A percentile compares a stretch with the other conserved stretches of the same genome.
phyloP scores from a whole-genome alignment of 2,888 invertebrate species.

The Yponomeuta cagnagella region DNA sequence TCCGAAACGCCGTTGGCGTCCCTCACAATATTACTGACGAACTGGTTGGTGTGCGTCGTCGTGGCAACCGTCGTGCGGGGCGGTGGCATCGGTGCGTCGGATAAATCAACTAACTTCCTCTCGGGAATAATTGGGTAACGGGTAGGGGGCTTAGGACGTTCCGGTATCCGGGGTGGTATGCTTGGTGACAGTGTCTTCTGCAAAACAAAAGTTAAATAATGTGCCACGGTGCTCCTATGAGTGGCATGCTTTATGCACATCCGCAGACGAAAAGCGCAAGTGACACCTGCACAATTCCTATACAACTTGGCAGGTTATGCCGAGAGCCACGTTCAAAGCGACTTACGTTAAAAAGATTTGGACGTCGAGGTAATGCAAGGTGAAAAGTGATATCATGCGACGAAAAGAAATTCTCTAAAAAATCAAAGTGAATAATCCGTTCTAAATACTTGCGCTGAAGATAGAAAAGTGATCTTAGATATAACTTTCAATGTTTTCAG shows the following conservation, averaged over 20 bases:
- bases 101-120: slow-evolving; percentile 59
- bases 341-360: not conserved
- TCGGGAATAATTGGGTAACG: slow-evolving; percentile 67
- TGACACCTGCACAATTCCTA: not conserved
- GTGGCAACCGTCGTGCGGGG: slow-evolving; percentile 46
- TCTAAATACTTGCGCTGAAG: not conserved
- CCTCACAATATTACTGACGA: slow-evolving; percentile 62
- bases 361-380: not conserved
- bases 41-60: slow-evolving; percentile 38
- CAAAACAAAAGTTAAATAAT: slow-evolving; percentile 64
- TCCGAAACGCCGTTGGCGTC: slow-evolving; percentile 41
- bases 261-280: not conserved
- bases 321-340: not conserved
- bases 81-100: slow-evolving; percentile 62
- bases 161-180: slow-evolving; percentile 65
- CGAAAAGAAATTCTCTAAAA: not conserved
- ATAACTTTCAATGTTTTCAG: slow-evolving; percentile 1
- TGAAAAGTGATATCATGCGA: not conserved
- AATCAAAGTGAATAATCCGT: not conserved
- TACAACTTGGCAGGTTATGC: not conserved
- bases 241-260: slow-evolving; percentile 8
- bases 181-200: slow-evolving; percentile 68
- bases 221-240: slow-evolving; percentile 60
- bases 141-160: slow-evolving; percentile 59
- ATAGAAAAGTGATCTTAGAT: not conserved